Evolutionary conservation across 2,888 invertebrate species (phyloP).

Genomic region (Pammene fasciana): DNA sequence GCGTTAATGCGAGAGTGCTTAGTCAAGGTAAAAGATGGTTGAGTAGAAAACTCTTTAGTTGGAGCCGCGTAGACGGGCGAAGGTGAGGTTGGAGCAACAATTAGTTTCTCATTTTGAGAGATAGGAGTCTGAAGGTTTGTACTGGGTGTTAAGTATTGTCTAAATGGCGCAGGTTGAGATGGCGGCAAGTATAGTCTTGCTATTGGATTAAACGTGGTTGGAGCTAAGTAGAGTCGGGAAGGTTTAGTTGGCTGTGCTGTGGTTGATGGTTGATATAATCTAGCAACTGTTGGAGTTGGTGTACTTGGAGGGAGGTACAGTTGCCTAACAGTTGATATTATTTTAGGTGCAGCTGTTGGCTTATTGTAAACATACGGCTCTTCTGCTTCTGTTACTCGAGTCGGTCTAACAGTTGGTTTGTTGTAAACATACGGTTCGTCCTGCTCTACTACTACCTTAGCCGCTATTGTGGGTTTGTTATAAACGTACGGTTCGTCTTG

Average conservation of each 20-base stretch:
- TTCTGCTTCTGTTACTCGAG: slow-evolving; percentile 17
- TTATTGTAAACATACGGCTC: slow-evolving; percentile 55
- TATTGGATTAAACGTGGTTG: slow-evolving; percentile 66
- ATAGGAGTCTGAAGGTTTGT: slow-evolving; percentile 50
- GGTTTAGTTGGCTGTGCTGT: slow-evolving; percentile 57
- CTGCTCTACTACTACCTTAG: slow-evolving; percentile 51
- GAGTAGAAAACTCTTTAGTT: slow-evolving; percentile 46
- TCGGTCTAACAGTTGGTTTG: slow-evolving; percentile 51
- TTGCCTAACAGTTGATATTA: slow-evolving; percentile 52
- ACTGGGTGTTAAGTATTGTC: slow-evolving; percentile 63
- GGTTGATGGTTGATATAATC: slow-evolving; percentile 54
- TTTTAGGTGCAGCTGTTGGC: slow-evolving; percentile 51
- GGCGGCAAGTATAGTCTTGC: slow-evolving; percentile 67
- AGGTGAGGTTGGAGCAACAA: slow-evolving; percentile 54
- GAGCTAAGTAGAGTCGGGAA: slow-evolving; percentile 60
- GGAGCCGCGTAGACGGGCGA: slow-evolving; percentile 49
- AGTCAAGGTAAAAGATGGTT: slow-evolving; percentile 52
- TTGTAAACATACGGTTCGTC: slow-evolving; percentile 43
- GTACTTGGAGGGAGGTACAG: slow-evolving; percentile 56
- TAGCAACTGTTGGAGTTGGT: slow-evolving; percentile 54
- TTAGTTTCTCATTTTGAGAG: slow-evolving; percentile 56
- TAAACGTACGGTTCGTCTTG: slow-evolving; percentile 53
- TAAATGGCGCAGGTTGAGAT: slow-evolving; percentile 50
- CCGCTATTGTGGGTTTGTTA: slow-evolving; percentile 48
- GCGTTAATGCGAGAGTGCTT: slow-evolving; percentile 55